Percentiles rank a stretch among this genome's conserved stretches.
Conservation (phyloP, 2,888 invertebrate species). For the Melolontha melolontha region DNA sequence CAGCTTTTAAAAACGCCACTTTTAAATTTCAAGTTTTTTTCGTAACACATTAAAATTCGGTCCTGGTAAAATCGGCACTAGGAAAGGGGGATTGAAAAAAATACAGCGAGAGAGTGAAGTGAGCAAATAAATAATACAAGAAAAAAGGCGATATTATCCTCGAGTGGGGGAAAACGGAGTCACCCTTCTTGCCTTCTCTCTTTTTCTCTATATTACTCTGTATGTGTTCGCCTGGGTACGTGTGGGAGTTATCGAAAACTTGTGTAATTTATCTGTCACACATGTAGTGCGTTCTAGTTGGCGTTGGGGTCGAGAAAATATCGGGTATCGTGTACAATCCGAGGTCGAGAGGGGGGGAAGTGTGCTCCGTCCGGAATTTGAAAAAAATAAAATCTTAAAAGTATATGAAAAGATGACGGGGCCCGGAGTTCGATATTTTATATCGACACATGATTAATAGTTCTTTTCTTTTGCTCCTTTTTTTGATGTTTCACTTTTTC, state of each 20-base stretch:
- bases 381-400: constrained; percentile 24
- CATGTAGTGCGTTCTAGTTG: constrained; percentile 11
- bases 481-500: too few relatives aligned
- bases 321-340: not conserved
- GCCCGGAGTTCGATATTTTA: too few relatives aligned
- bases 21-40: too few relatives aligned
- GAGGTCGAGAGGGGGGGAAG: too few relatives aligned
- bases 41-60: too few relatives aligned
- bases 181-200: not conserved
- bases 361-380: not conserved
- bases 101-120: not conserved
- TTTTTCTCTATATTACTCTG: too few relatives aligned
- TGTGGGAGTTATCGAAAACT: constrained; percentile 6
- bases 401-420: constrained; percentile 13
- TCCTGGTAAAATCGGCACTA: too few relatives aligned
- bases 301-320: constrained; percentile 1
- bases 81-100: not conserved
- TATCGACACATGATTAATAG: too few relatives aligned
- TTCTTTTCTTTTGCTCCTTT: too few relatives aligned
- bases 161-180: not conserved
- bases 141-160: constrained; percentile 1
- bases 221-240: too few relatives aligned
- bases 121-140: constrained; percentile 18
- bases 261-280: constrained; percentile 6
- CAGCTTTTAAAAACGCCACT: too few relatives aligned